Evolutionary conservation across 2,113 vertebrate genomes (phyloP), one percentile per base, ranked within the genome.

Genomic region (Furnarius figulus): DNA sequence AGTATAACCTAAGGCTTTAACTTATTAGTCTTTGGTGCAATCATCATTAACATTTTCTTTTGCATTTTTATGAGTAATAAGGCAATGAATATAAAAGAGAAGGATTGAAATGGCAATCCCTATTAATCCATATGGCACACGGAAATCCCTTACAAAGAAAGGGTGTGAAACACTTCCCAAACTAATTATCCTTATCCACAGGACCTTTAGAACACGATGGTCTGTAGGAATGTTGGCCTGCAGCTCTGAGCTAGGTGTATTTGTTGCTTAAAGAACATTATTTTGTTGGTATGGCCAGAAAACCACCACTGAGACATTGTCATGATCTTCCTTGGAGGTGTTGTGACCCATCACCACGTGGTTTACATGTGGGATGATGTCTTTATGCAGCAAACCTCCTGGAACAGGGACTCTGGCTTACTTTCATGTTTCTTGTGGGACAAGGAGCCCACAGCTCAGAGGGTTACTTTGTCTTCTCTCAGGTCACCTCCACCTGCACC

Each of bases 21-120:
- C 97, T 98, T 97, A 97, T 98, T 98, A 97, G 94, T 90, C 97
- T 97, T 98, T 94, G 96, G 92, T 97, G 89, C 91, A 97, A 98
- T 98, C 96, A 98, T 97, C 97, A 98, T 98, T 98, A 98, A 97
- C 96, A 96, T 97, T 98, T 95, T 97, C 89, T 86, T 96, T 93
- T 93, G 89, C 95, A 96, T 97, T 89, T 94, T 96, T 97, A 96
- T 97, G 97, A 97, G 91, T 95, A 93, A 94, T 97, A 95, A 87
- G 87, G 84, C 66, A 75, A 52, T 63, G 96, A 87, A 92, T 95
- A 85, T 40, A 92, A 80, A 93, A 13, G 85, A 87, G 87, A 35
- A 49, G 47, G 71, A 85, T 40, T 73, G 33, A 49, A 52, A 93
- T 49, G 66, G 66, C 81, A 97, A 39, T 87, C 88, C 90, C 91